Evolutionary conservation across 2,888 invertebrate species (phyloP).

Genomic region (Ennomos quercinarius): DNA sequence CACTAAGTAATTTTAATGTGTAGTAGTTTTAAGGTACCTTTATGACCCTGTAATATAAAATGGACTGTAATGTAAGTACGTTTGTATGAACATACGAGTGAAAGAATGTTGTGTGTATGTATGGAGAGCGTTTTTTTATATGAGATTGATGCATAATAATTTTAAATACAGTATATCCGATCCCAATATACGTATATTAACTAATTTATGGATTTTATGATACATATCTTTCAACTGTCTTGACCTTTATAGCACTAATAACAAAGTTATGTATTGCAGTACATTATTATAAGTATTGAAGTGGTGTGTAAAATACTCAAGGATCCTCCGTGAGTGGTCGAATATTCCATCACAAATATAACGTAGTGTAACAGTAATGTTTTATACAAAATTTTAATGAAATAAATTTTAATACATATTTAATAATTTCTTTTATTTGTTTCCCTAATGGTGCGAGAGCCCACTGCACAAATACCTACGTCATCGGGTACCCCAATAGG

Average conservation of each 20-base stretch:
- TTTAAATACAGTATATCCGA: constrained; percentile 28
- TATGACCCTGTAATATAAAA: constrained; percentile 75
- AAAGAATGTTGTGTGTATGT: constrained; percentile 49
- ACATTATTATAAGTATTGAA: constrained; percentile 36
- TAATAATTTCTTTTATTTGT: constrained; percentile 48
- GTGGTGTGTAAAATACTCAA: constrained; percentile 65
- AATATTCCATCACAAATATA: constrained; percentile 77
- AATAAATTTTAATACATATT: constrained; percentile 70
- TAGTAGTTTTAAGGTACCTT: constrained; percentile 61
- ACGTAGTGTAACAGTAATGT: constrained; percentile 74
- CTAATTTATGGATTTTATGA: constrained; percentile 53
- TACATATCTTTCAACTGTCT: constrained; percentile 49
- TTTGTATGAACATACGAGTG: constrained; percentile 40
- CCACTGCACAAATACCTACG: no score
- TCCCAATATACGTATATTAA: constrained; percentile 40
- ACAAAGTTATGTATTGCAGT: constrained; percentile 35
- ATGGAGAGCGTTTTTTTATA: constrained; percentile 25
- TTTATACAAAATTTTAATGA: constrained; percentile 75
- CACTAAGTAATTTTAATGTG: constrained; percentile 46
- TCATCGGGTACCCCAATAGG: no score
- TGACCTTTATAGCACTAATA: constrained; percentile 41
- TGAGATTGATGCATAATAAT: constrained; percentile 32
- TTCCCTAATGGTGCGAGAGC: no score
- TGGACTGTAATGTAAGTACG: constrained; percentile 69
- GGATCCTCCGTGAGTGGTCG: constrained; percentile 60